Percentiles rank a stretch among this genome's conserved stretches.
phyloP scores from a whole-genome alignment of 2,888 invertebrate species.

The Eupelmus urozonus region DNA sequence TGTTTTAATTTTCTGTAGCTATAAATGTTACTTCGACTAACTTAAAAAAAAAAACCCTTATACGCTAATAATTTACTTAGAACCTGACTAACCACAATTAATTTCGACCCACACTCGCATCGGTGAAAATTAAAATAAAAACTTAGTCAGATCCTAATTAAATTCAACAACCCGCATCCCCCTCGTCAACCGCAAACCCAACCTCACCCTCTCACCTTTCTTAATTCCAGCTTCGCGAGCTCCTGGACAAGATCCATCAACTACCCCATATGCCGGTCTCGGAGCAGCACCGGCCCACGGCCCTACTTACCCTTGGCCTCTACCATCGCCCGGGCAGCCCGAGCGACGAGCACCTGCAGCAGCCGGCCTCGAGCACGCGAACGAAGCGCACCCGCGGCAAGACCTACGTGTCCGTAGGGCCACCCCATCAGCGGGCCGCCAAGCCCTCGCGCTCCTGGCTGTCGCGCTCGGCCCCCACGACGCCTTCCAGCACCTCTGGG shows the following conservation, averaged over 20 bases:
- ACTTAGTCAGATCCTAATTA: too few species aligned
- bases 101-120: too few species aligned
- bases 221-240: conserved; percentile 80
- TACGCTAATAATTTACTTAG: too few species aligned
- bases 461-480: conserved; percentile 89
- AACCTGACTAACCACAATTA: too few species aligned
- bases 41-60: too few species aligned
- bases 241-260: conserved; percentile 86
- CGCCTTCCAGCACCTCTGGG: conserved; percentile 83
- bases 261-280: conserved; percentile 79
- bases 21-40: too few species aligned
- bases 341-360: conserved; percentile 10
- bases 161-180: too few species aligned
- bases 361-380: conserved; percentile 66
- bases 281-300: conserved; percentile 69
- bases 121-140: too few species aligned
- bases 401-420: conserved; percentile 78
- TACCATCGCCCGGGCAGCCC: conserved; percentile 18
- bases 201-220: too few species aligned
- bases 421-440: conserved; percentile 62
- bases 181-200: too few species aligned
- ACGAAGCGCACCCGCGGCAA: conserved; percentile 75
- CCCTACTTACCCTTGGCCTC: conserved; percentile 61
- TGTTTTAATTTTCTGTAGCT: too few species aligned
- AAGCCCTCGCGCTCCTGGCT: conserved; percentile 79